Evolutionary conservation across 2,888 invertebrate species (phyloP), one percentile per base, ranked within the genome.

Genomic region (Hedya salicella): DNA sequence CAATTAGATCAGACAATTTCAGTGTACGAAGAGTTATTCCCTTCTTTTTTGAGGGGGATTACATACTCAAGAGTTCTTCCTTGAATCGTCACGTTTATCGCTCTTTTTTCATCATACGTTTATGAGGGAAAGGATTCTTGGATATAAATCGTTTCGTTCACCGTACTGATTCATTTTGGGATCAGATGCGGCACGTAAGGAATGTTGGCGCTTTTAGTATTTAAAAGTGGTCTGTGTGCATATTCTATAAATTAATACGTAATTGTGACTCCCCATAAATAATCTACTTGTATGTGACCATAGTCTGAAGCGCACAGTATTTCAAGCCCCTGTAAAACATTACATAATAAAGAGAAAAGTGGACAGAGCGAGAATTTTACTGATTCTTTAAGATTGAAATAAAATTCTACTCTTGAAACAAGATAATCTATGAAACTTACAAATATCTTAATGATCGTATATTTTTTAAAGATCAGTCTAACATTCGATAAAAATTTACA

Each of bases 391-490:
- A 42, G 16, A 76, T 72, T 75, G 65, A 85, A 83, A 82, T 79
- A 70, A 84, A 73, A 74, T 78, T 78, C 71, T 77, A 79, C 73
- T 74, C 78, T 77, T 75, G 81, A 79, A 75, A 83, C 81, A 84
- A 82, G 77, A 78, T 82, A 81, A 71, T 79, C 81, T 85, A 87
- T 81, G 78, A 83, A 87, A 89, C 86, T 87, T 89, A 89, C 81
- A 73, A 78, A 79, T 77, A 82, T 78, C 77, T 80, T 79, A 80
- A 78, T 83, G 85, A 87, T 88, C 86, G 83, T 89, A 88, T 86
- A 87, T 84, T 86, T 53, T 87, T 89, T 87, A 88, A 89, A 91
- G 86, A 89, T 91, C 91, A 91, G 92, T 91, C 91, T 91, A 91
- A 91, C 89, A 88, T 91, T 91, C 91, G 91, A 87, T 91, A 88